Evolutionary conservation across 2,888 invertebrate species (phyloP).

Genomic region (Drosophila demipolita): DNA sequence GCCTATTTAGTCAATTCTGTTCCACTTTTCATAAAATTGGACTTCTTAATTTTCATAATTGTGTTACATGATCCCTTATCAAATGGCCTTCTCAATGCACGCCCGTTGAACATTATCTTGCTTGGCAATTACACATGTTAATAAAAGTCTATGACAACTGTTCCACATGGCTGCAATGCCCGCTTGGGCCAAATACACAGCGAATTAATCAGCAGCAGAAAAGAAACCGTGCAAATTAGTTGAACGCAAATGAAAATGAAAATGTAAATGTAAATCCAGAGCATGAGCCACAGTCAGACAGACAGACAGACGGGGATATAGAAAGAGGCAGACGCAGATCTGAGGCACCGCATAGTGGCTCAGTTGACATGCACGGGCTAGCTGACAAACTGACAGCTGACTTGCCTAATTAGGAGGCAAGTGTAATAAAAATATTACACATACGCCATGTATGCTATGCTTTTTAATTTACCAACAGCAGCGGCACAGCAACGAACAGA

Average conservation of each 20-base stretch:
- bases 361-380: constrained; percentile 49
- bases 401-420: constrained; percentile 77
- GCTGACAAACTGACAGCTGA: constrained; percentile 65
- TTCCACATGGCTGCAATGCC: constrained; percentile 33
- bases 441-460: constrained; percentile 73
- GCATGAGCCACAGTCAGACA: neutral
- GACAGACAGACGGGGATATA: neutral
- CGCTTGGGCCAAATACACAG: constrained; percentile 72
- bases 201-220: constrained; percentile 64
- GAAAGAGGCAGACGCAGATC: neutral
- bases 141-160: constrained; percentile 11
- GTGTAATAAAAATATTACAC: constrained; percentile 81
- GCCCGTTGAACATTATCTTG: constrained; percentile 4
- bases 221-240: constrained; percentile 72
- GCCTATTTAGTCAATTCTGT: neutral
- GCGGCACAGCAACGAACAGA: constrained; percentile 3
- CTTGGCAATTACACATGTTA: constrained; percentile 15
- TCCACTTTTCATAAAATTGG: neutral
- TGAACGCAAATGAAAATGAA: constrained; percentile 69
- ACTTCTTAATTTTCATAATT: constrained; percentile 8
- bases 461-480: constrained; percentile 69
- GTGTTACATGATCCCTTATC: constrained; percentile 8
- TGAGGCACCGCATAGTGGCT: constrained; percentile 38
- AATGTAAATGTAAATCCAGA: constrained; percentile 31
- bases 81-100: constrained; percentile 7